These are phyloP conservation scores for Falco berigora DNA, from an alignment of 2,797 vertebrate genomes.

Conservation along the genomic window DNA sequence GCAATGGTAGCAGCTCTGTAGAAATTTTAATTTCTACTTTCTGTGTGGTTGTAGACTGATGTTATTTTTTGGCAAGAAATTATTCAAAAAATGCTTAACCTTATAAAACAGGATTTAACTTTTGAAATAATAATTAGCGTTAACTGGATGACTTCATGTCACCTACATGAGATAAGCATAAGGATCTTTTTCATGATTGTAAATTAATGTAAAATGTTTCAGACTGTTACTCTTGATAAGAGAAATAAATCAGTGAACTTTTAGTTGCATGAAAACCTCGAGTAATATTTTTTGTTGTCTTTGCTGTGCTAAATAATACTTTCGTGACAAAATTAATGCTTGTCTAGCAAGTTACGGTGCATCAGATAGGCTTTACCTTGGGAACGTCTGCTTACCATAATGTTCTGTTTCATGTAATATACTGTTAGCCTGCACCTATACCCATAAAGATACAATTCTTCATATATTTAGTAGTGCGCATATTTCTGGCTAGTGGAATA, in stretches of 20 bases:
- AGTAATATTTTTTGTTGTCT: background rate
- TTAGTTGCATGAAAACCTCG: conserved; percentile 27
- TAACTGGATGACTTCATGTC: background rate
- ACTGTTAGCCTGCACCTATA: background rate
- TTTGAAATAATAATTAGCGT: background rate
- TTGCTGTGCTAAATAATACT: background rate
- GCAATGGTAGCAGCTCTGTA: background rate
- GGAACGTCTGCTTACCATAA: background rate
- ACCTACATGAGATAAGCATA: background rate
- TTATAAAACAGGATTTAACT: background rate
- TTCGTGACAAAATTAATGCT: background rate
- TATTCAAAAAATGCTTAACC: background rate
- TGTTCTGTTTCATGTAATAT: background rate
- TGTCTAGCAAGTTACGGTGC: background rate
- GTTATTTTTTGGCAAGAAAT: background rate
- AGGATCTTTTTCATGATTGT: background rate
- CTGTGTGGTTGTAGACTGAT: conserved; percentile 1
- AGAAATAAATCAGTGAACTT: conserved; percentile 52
- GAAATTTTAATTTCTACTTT: conserved; percentile 37
- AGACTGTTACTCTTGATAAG: conserved; percentile 15
- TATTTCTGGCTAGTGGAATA: background rate
- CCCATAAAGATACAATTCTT: background rate
- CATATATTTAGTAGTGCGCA: background rate
- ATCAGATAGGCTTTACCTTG: background rate
- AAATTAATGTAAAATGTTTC: conserved; percentile 44